Evolutionary conservation across 2,888 invertebrate species (phyloP), one percentile per base, ranked within the genome.

Genomic region (Tetragnatha montana): DNA sequence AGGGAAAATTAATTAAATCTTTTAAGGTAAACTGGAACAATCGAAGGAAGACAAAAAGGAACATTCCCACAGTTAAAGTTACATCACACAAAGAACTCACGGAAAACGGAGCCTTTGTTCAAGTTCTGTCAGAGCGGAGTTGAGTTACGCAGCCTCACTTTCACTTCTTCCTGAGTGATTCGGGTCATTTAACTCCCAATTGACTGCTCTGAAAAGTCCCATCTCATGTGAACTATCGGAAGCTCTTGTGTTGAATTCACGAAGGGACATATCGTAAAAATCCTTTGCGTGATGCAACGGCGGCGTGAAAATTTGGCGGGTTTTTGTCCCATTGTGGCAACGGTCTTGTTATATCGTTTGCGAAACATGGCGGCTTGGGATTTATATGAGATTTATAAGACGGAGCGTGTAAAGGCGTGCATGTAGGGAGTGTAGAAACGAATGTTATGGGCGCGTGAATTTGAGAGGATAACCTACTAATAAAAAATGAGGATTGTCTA

Each of bases 101-200:
- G 88, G 50, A 78, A 88, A 82, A 47, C 12, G 4, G 35, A 21
- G 51, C 88, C 76, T 88, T 88, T 88, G 88, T 88, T 76, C 50
- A 22, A 47, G 22, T 75, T 47, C 71, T 75, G 80, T 75, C 84
- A 70, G 68, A 75, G 69, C 71, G 14, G 76, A 35, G 35, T 2
- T 80, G 81, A 89, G 60, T 89, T 89, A 89, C 81, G 69, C 21
- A 35, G 8, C 73, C 73, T 89, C 76, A 89, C 85, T 89, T 89
- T 89, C 85, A 81, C 81, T 76, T 35, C 19, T 60, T 74, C n/a
- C 51, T 50, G n/a, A 60, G 75, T 79, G 81, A 89, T 81, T 89
- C 80, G 76, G 85, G 89, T 89, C 89, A 89, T 85, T 84, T 85
- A 84, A 14, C 70, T 22, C 51, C 71, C 69, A 12, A 22, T 70